These are phyloP conservation scores for Cyanocitta stelleri DNA, from an alignment of 2,113 vertebrate species.

Conservation along the genomic window DNA sequence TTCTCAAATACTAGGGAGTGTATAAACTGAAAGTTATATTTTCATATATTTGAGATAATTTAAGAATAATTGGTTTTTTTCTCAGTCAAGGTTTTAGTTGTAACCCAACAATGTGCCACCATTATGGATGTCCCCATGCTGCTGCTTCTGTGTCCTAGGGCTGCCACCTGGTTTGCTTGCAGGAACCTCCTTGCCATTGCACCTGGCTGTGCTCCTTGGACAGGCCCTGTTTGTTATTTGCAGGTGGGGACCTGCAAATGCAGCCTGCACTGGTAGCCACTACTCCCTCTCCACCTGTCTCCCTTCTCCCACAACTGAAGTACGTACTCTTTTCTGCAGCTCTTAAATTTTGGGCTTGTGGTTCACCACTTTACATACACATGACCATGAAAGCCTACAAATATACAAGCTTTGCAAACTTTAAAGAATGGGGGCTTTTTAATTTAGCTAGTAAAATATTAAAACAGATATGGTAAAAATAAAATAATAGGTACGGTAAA, in stretches of 20 bases:
- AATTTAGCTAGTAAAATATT: not conserved
- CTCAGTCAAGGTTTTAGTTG: not conserved
- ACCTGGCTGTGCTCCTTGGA: not conserved
- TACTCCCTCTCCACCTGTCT: not conserved
- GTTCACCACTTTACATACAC: not conserved
- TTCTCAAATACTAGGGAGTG: not conserved
- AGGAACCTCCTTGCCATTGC: not conserved
- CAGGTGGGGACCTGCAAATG: not conserved
- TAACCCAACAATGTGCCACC: not conserved
- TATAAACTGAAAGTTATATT: not conserved
- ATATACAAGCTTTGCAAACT: not conserved
- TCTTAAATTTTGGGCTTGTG: not conserved
- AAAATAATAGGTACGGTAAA: not conserved
- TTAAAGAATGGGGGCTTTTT: not conserved
- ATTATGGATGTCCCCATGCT: not conserved
- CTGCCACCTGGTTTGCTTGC: not conserved
- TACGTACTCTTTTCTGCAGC: not conserved
- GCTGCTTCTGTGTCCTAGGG: not conserved
- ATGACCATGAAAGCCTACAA: not conserved
- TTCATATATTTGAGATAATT: not conserved
- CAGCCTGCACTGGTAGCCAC: not conserved
- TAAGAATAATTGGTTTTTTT: not conserved
- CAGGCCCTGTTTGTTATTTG: not conserved
- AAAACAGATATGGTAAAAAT: not conserved
- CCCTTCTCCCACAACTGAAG: not conserved